A percentile compares a stretch with the other conserved stretches of the same genome.
Conservation (phyloP, 2,113 vertebrate genomes). For the Hippocampus guttulatus region DNA sequence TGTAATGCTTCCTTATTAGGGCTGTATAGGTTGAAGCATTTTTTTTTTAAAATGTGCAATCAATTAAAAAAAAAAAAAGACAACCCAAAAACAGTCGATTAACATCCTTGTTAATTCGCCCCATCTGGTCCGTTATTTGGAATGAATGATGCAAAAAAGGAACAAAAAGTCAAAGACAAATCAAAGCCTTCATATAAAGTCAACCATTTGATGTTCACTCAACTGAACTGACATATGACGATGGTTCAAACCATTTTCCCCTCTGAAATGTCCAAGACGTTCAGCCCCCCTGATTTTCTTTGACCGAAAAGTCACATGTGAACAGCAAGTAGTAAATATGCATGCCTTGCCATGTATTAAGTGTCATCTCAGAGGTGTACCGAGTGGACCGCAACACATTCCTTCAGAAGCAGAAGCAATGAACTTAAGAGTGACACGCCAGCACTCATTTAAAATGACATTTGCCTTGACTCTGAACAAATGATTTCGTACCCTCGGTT, state of each 20-base stretch:
- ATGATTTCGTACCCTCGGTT: conserved; percentile 20
- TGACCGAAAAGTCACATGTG: not conserved
- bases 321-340: not conserved
- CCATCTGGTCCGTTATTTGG: too few relatives aligned
- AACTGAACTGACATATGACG: not conserved
- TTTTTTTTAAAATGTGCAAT: too few relatives aligned
- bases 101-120: too few relatives aligned
- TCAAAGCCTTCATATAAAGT: not conserved
- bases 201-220: not conserved
- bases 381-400: not conserved
- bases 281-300: not conserved
- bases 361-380: not conserved
- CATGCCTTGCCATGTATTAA: not conserved
- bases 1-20: too few relatives aligned
- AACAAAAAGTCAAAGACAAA: not conserved
- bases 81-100: too few relatives aligned
- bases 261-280: not conserved
- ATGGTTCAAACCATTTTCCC: not conserved
- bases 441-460: not conserved
- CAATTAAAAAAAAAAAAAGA: too few relatives aligned
- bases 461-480: conserved; percentile 17
- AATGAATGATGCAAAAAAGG: not conserved
- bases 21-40: too few relatives aligned
- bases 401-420: not conserved
- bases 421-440: not conserved